phyloP scores from a whole-genome alignment of 2,113 vertebrate species.

The Nerophis lumbriciformis region DNA sequence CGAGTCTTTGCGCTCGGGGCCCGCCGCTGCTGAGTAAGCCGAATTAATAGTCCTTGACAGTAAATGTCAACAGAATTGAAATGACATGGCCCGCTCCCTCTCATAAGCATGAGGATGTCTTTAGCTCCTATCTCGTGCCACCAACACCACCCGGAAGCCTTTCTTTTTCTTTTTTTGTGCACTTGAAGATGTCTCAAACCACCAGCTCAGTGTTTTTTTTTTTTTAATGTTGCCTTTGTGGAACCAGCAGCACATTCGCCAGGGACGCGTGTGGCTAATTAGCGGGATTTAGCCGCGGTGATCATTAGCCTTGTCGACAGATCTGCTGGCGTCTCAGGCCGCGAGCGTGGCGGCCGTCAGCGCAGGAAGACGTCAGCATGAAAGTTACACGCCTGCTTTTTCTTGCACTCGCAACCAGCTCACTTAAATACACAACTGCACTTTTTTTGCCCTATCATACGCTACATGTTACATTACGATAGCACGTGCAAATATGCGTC shows the following conservation, averaged over 20 bases:
- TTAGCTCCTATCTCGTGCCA: conserved; percentile 71
- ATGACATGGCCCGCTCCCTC: conserved; percentile 69
- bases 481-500: too few species aligned
- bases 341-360: conserved; percentile 58
- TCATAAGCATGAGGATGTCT: conserved; percentile 67
- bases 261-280: conserved; percentile 66
- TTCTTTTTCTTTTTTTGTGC: conserved; percentile 50
- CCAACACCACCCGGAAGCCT: conserved; percentile 58
- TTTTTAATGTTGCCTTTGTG: conserved; percentile 20
- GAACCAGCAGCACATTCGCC: conserved; percentile 59
- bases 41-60: conserved; percentile 77
- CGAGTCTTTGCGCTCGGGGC: conserved; percentile 58
- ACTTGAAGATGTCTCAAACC: conserved; percentile 64
- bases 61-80: conserved; percentile 82
- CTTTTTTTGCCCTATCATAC: too few species aligned
- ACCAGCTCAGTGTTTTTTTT: conserved; percentile 59
- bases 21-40: conserved; percentile 75
- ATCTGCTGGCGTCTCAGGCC: conserved; percentile 64
- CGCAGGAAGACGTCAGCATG: conserved; percentile 19
- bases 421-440: too few species aligned
- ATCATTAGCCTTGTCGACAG: conserved; percentile 71
- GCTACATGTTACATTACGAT: too few species aligned
- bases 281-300: conserved; percentile 65
- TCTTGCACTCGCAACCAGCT: too few species aligned
- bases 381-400: too few species aligned